A percentile compares a stretch with the other conserved stretches of the same genome.
These are phyloP conservation scores for Peromyscus leucopus DNA, from an alignment of 2,113 vertebrate species.

Conservation along the genomic window DNA sequence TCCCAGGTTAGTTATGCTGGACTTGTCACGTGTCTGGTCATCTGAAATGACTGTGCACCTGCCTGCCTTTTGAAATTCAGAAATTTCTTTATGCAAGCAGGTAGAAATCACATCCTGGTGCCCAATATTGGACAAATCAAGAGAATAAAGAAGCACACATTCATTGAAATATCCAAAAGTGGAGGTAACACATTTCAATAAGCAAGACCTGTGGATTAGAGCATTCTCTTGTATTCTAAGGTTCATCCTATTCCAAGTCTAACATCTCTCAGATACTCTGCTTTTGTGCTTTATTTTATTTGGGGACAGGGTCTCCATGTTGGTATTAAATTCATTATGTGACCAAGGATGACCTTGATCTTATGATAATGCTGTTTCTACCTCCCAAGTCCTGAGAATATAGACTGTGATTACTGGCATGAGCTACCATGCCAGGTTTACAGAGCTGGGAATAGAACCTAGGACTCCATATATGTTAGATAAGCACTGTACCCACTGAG, in stretches of 20 bases:
- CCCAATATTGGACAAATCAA: not conserved
- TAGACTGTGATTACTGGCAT: not conserved
- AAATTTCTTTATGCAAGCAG: not conserved
- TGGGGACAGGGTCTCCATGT: not conserved
- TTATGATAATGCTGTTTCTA: not conserved
- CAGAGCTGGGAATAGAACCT: not conserved
- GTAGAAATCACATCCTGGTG: not conserved
- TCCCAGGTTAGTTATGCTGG: no score
- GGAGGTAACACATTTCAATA: not conserved
- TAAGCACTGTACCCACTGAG: not conserved
- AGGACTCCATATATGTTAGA: not conserved
- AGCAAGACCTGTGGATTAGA: not conserved
- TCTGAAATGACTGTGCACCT: not conserved
- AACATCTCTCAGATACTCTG: not conserved
- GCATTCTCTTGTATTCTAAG: not conserved
- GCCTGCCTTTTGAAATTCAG: not conserved
- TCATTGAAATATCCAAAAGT: not conserved
- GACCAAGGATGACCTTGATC: not conserved
- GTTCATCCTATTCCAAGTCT: not conserved
- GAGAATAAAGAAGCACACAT: not conserved
- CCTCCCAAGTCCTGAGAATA: not conserved
- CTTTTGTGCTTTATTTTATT: not conserved
- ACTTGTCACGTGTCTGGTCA: not conserved
- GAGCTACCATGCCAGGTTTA: not conserved
- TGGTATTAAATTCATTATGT: not conserved